phyloP scores from a whole-genome alignment of 1,140 invertebrate genomes.

The Acromyrmex heyeri region DNA sequence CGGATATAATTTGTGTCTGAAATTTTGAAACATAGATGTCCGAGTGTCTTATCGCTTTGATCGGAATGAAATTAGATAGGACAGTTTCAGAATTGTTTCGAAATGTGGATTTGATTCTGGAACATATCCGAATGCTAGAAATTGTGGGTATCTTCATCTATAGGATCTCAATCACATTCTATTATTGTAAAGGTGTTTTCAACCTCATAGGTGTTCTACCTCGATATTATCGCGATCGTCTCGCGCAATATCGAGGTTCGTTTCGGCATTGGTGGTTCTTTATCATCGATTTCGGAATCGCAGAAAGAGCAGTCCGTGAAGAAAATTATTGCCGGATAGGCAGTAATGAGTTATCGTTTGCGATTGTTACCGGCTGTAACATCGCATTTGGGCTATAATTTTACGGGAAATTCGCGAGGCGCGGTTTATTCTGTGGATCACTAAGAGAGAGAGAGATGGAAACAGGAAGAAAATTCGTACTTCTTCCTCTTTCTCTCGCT shows the following conservation, averaged over 20 bases:
- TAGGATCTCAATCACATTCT: not conserved
- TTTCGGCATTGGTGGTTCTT: not conserved
- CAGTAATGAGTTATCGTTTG: constrained; percentile 52
- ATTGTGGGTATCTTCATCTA: not conserved
- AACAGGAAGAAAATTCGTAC: constrained; percentile 33
- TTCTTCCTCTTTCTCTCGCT: not conserved
- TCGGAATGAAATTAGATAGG: not conserved
- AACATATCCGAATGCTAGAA: not conserved
- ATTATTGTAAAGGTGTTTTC: constrained; percentile 14
- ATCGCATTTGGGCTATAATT: constrained; percentile 51
- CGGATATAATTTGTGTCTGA: constrained; percentile 14
- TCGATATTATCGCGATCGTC: constrained; percentile 1
- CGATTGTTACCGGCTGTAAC: constrained; percentile 52
- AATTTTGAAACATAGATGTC: not conserved
- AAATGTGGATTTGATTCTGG: not conserved
- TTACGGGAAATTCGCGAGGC: constrained; percentile 44
- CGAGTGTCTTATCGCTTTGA: not conserved
- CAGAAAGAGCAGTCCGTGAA: constrained; percentile 20
- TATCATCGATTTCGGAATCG: constrained; percentile 41
- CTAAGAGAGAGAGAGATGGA: not conserved
- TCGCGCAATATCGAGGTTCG: constrained; percentile 9
- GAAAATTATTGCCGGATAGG: constrained; percentile 36
- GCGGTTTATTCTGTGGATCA: constrained; percentile 23
- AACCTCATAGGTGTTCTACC: not conserved
- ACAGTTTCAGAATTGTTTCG: not conserved